A percentile compares a stretch with the other conserved stretches of the same genome.
Evolutionary conservation across 2,888 invertebrate species (phyloP).

Genomic region (Melanostoma scalare): DNA sequence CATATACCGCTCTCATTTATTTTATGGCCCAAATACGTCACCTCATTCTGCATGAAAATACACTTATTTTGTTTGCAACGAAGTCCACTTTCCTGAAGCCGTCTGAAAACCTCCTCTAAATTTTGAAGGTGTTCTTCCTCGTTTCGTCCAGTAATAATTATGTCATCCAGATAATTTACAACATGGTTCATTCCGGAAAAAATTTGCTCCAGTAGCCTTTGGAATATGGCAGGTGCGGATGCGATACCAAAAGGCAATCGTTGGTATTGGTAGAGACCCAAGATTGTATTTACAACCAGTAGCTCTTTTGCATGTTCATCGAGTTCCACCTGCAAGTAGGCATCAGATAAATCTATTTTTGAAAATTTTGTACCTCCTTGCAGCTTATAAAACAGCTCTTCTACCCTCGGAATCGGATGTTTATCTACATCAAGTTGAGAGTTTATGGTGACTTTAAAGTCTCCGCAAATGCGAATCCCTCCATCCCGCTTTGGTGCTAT

Average conservation of each 20-base stretch:
- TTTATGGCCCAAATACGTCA: slow-evolving; percentile 75
- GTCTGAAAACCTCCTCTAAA: slow-evolving; percentile 74
- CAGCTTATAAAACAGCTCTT: slow-evolving; percentile 73
- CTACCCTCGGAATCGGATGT: slow-evolving; percentile 73
- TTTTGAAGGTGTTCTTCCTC: slow-evolving; percentile 72
- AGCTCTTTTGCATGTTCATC: slow-evolving; percentile 74
- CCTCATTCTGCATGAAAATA: slow-evolving; percentile 76
- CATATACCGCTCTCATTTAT: slow-evolving; percentile 69
- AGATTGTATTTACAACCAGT: slow-evolving; percentile 78
- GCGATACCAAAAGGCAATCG: slow-evolving; percentile 79
- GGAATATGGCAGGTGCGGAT: slow-evolving; percentile 78
- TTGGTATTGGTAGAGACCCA: slow-evolving; percentile 77
- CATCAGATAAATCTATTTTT: slow-evolving; percentile 72
- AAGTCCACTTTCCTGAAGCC: slow-evolving; percentile 73
- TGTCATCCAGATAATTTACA: slow-evolving; percentile 77
- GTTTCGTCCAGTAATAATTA: slow-evolving; percentile 74
- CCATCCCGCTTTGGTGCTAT: slow-evolving; percentile 76
- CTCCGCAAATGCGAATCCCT: slow-evolving; percentile 73
- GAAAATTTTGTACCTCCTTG: slow-evolving; percentile 71
- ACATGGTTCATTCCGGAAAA: slow-evolving; percentile 75
- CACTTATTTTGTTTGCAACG: slow-evolving; percentile 76
- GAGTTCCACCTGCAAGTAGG: slow-evolving; percentile 76
- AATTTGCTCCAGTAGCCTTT: slow-evolving; percentile 77
- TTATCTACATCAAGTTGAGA: slow-evolving; percentile 73
- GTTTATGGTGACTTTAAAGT: slow-evolving; percentile 74